These are phyloP conservation scores for Notothenia coriiceps DNA, from an alignment of 2,113 vertebrate species.

Conservation along the genomic window DNA sequence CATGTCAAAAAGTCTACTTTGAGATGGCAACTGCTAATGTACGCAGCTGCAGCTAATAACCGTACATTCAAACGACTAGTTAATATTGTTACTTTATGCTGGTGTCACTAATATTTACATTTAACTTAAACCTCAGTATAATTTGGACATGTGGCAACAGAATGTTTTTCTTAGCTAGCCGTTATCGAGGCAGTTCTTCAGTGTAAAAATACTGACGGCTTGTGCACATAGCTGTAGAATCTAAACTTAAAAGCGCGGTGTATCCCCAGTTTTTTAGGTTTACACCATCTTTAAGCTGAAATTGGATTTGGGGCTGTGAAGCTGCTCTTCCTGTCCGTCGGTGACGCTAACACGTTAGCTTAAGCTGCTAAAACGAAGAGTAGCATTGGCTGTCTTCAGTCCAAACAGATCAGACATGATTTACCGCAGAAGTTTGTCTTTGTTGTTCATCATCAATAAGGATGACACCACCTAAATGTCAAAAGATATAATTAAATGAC, in stretches of 20 bases:
- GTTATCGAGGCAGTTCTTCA: not conserved
- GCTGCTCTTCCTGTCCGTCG: not conserved
- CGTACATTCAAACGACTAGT: not conserved
- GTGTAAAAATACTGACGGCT: constrained; percentile 6
- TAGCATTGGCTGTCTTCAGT: not conserved
- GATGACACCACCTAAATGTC: not conserved
- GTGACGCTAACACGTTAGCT: constrained; percentile 5
- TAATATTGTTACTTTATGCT: not conserved
- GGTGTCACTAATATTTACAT: not conserved
- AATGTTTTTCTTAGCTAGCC: not conserved
- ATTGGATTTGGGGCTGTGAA: not conserved
- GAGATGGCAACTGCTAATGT: not conserved
- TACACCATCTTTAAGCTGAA: not conserved
- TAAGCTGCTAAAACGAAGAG: not conserved
- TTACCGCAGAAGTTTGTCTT: too few species aligned
- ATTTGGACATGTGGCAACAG: not conserved
- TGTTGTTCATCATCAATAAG: not conserved
- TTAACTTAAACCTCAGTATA: too few species aligned
- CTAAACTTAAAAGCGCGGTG: not conserved
- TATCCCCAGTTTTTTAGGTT: not conserved
- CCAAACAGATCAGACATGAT: not conserved
- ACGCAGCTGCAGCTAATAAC: not conserved
- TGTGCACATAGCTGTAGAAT: not conserved
- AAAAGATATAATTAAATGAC: too few species aligned
- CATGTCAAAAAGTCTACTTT: not conserved